Conservation (phyloP, 2,888 invertebrate species). For the Corbicula japonica region DNA sequence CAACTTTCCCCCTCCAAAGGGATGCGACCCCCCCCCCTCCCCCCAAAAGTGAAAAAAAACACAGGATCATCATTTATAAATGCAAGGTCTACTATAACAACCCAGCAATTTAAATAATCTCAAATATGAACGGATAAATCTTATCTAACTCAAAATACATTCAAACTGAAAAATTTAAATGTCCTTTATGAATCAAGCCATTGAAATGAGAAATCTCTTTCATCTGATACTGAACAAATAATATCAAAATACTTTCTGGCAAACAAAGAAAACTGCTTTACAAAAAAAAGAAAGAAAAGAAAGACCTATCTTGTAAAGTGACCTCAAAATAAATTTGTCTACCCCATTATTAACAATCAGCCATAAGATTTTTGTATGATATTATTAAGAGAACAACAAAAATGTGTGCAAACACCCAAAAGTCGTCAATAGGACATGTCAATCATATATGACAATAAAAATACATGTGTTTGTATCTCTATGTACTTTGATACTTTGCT, state of each 20-base stretch:
- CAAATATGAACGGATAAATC: slow-evolving; percentile 8
- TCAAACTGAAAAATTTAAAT: slow-evolving; percentile 16
- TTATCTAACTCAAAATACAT: slow-evolving; percentile 38
- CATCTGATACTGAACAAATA: slow-evolving; percentile 13
- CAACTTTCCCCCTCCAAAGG: too few species aligned
- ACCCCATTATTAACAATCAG: slow-evolving; percentile 1
- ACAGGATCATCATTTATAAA: too few species aligned
- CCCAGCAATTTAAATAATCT: slow-evolving; percentile 35
- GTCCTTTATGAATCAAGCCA: not conserved
- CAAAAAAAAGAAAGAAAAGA: not conserved
- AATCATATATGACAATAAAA: too few species aligned
- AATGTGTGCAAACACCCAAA: slow-evolving; percentile 20
- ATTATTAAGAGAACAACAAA: slow-evolving; percentile 8
- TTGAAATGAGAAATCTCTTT: not conserved
- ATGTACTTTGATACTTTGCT: slow-evolving; percentile 17
- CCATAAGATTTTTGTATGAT: not conserved
- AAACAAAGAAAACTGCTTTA: slow-evolving; percentile 15
- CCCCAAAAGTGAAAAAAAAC: too few species aligned
- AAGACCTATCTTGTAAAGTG: slow-evolving; percentile 6
- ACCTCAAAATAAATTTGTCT: slow-evolving; percentile 8
- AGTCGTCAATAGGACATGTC: slow-evolving; percentile 27
- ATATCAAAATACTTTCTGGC: slow-evolving; percentile 8
- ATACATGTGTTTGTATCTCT: too few species aligned
- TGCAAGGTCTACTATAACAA: slow-evolving; percentile 32
- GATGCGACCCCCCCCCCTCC: too few species aligned